Evolutionary conservation across 1,140 invertebrate species (phyloP).

Genomic region (Orius laevigatus): DNA sequence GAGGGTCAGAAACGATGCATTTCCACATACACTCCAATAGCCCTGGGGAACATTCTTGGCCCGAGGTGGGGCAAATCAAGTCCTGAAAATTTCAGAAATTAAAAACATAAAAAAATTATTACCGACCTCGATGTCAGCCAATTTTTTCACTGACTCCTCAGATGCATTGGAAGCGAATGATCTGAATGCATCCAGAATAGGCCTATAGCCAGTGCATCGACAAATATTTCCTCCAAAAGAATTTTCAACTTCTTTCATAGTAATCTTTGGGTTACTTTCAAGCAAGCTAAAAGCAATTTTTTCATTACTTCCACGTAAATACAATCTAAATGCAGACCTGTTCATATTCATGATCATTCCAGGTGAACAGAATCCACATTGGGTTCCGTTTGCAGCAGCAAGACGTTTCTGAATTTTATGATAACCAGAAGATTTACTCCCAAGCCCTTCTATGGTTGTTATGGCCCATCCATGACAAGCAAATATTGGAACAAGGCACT

Average conservation of each 20-base stretch:
- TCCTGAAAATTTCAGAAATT: conserved; percentile 14
- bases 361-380: conserved; percentile 68
- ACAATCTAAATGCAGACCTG: conserved; percentile 40
- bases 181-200: conserved; percentile 76
- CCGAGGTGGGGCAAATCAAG: conserved; percentile 12
- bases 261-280: conserved; percentile 34
- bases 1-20: neutral
- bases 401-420: conserved; percentile 49
- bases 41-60: conserved; percentile 1
- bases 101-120: too few relatives aligned
- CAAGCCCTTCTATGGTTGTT: conserved; percentile 61
- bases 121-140: conserved; percentile 26
- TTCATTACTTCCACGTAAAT: too few relatives aligned
- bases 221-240: conserved; percentile 60
- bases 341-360: conserved; percentile 79
- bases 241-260: conserved; percentile 49
- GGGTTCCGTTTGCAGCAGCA: conserved; percentile 54
- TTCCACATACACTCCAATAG: neutral
- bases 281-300: conserved; percentile 16
- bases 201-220: conserved; percentile 76
- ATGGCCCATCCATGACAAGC: conserved; percentile 57
- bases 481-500: conserved; percentile 53
- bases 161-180: conserved; percentile 54
- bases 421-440: conserved; percentile 48
- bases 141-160: conserved; percentile 21